Conservation (phyloP, 1,140 invertebrate species). For the Drosophila punjabiensis region DNA sequence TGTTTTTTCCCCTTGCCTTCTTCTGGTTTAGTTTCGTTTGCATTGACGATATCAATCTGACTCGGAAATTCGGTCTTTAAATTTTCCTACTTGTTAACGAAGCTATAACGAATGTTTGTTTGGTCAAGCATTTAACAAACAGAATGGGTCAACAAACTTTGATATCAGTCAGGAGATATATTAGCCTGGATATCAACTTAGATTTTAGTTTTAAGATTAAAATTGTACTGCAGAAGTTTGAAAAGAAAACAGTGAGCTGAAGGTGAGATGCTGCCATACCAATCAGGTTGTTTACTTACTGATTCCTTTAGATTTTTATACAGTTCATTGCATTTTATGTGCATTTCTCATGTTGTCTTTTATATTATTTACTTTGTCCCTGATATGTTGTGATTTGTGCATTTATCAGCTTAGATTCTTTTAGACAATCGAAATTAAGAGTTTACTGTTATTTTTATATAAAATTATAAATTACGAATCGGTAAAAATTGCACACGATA, state of each 20-base stretch:
- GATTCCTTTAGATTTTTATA: not conserved
- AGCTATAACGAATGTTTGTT: constrained; percentile 13
- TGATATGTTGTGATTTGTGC: not conserved
- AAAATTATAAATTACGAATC: no score
- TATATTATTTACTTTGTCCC: not conserved
- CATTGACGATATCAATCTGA: constrained; percentile 32
- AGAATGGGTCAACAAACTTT: constrained; percentile 3
- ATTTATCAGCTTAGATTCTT: not conserved
- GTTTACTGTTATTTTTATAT: no score
- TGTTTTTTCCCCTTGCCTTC: not conserved
- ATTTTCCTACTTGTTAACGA: constrained; percentile 18
- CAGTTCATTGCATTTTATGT: constrained; percentile 7
- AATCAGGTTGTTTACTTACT: constrained; percentile 1
- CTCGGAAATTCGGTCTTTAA: constrained; percentile 11
- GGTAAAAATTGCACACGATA: no score
- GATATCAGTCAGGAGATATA: not conserved
- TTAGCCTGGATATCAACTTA: not conserved
- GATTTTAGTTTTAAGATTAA: not conserved
- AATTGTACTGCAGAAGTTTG: not conserved
- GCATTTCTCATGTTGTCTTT: not conserved
- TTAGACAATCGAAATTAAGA: not conserved
- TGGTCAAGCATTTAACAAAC: constrained; percentile 19
- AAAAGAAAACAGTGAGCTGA: not conserved
- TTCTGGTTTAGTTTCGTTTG: not conserved
- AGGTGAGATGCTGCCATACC: not conserved